phyloP scores from a whole-genome alignment of 2,113 vertebrate genomes.

The Alligator sinensis region DNA sequence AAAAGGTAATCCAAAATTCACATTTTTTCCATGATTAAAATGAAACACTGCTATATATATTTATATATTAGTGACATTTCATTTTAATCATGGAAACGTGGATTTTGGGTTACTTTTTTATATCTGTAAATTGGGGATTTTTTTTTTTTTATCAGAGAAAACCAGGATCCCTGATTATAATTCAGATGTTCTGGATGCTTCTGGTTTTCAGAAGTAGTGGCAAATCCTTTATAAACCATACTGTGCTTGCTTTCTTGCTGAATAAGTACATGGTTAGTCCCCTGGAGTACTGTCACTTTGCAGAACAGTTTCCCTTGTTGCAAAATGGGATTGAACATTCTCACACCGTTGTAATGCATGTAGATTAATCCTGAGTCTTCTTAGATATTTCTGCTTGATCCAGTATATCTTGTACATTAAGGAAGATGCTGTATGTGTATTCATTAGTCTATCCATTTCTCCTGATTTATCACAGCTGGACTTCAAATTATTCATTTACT shows the following conservation, averaged over 20 bases:
- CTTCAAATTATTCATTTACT: conserved; percentile 50
- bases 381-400: conserved; percentile 5
- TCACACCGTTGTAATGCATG: conserved; percentile 23
- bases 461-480: not conserved
- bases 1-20: no score
- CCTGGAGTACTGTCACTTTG: conserved; percentile 26
- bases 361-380: conserved; percentile 35
- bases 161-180: no score
- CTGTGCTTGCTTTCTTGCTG: conserved; percentile 11
- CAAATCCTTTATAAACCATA: conserved; percentile 34
- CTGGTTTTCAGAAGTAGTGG: not conserved
- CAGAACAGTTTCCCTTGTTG: conserved; percentile 25
- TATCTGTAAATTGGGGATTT: no score
- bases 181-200: not conserved
- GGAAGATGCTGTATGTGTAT: conserved; percentile 38
- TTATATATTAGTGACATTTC: no score
- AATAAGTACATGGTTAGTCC: conserved; percentile 9
- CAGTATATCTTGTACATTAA: conserved; percentile 4
- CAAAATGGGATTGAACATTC: conserved; percentile 31
- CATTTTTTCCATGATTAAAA: no score
- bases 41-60: no score
- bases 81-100: no score
- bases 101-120: no score
- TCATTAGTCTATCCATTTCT: not conserved
- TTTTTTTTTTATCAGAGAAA: no score